phyloP scores from a whole-genome alignment of 2,797 vertebrate species.

The Pelochelys cantorii region DNA sequence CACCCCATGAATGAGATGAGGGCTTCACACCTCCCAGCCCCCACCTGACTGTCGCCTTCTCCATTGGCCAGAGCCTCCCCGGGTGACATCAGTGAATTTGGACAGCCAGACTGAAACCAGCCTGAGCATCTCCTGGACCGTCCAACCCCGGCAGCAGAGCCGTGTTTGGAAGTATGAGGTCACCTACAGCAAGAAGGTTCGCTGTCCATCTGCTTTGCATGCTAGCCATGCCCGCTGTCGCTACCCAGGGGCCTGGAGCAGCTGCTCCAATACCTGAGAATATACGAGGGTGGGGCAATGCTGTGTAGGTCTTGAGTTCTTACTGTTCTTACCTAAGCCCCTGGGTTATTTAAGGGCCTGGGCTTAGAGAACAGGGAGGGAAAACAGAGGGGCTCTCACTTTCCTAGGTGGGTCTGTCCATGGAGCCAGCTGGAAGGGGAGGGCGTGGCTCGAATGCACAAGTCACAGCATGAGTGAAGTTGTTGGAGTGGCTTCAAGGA shows the following conservation, averaged over 20 bases:
- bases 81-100: conserved; percentile 89
- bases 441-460: neutral
- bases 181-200: conserved; percentile 95
- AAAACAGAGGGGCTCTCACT: neutral
- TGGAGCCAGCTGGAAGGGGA: neutral
- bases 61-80: conserved; percentile 87
- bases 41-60: accelerated
- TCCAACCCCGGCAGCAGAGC: conserved; percentile 87
- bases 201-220: neutral
- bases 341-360: no score
- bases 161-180: conserved; percentile 92
- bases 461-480: neutral
- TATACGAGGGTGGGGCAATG: no score
- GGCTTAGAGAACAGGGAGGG: neutral
- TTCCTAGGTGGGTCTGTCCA: no score
- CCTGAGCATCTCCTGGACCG: conserved; percentile 90
- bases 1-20: accelerated
- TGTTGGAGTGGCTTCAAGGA: neutral
- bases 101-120: conserved; percentile 87
- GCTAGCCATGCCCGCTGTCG: neutral
- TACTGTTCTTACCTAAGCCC: no score
- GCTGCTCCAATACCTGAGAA: no score
- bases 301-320: neutral
- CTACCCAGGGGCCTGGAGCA: no score
- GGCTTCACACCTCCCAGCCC: neutral